These are phyloP conservation scores for Drosophila anomalata DNA, from an alignment of 2,888 invertebrate species.

Conservation along the genomic window DNA sequence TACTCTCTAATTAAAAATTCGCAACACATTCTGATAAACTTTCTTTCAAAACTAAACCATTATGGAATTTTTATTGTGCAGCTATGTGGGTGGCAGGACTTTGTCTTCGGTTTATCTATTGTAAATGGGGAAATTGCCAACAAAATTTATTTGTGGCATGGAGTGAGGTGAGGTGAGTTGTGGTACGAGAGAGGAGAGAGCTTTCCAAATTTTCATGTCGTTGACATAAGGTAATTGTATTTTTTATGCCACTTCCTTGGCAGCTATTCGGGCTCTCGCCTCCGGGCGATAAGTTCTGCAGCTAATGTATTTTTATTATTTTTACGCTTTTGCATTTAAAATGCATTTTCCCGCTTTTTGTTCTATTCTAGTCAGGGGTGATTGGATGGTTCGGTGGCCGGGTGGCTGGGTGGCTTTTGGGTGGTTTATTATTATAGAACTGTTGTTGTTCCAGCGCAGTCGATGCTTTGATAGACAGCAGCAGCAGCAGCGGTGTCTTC, in stretches of 20 bases:
- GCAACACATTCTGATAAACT: not conserved
- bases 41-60: conserved; percentile 1
- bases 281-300: conserved; percentile 52
- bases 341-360: conserved; percentile 62
- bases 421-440: conserved; percentile 31
- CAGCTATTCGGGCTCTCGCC: conserved; percentile 2
- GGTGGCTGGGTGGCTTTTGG: not conserved
- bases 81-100: conserved; percentile 20
- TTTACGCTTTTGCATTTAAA: conserved; percentile 73
- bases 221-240: conserved; percentile 76
- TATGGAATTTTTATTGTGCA: not conserved
- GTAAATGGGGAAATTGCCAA: conserved; percentile 2
- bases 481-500: conserved; percentile 19
- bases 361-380: conserved; percentile 39
- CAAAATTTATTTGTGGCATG: conserved; percentile 4
- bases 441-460: conserved; percentile 33
- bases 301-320: conserved; percentile 79
- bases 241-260: conserved; percentile 50
- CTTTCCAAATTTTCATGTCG: conserved; percentile 57
- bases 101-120: conserved; percentile 32
- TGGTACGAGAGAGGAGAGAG: not conserved
- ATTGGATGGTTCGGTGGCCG: not conserved
- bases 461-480: conserved; percentile 32
- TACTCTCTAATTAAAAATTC: too few relatives aligned
- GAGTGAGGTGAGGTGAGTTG: not conserved